Evolutionary conservation across 2,113 vertebrate genomes (phyloP).

Genomic region (Isichthys henryi): DNA sequence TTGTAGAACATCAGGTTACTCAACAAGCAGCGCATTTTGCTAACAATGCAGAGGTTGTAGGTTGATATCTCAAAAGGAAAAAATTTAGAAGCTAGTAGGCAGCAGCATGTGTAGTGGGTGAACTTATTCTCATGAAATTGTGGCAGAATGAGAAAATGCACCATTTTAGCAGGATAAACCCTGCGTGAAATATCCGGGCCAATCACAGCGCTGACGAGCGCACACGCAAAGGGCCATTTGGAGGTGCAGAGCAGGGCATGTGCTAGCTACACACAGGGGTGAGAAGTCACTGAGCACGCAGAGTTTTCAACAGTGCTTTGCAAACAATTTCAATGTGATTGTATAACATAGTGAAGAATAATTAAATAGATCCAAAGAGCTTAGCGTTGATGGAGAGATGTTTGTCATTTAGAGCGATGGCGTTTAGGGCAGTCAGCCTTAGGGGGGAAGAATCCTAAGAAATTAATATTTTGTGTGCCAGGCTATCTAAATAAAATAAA

Average conservation of each 20-base stretch:
- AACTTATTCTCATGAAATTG: not conserved
- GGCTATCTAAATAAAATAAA: conserved; percentile 8
- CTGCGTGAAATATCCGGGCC: not conserved
- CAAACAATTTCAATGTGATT: not conserved
- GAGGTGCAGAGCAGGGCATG: not conserved
- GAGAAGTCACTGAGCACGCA: not conserved
- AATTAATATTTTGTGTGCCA: conserved; percentile 16
- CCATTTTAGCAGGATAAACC: not conserved
- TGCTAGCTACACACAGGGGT: not conserved
- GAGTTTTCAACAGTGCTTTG: not conserved
- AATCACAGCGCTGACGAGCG: not conserved
- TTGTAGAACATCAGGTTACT: not conserved
- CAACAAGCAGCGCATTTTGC: not conserved
- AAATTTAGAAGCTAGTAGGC: not conserved
- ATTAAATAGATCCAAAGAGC: not conserved
- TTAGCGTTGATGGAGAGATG: not conserved
- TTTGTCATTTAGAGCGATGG: not conserved
- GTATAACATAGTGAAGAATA: not conserved
- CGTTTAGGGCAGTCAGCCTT: conserved; percentile 18
- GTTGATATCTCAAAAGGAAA: not conserved
- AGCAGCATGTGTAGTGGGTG: not conserved
- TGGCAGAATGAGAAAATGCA: not conserved
- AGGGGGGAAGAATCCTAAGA: conserved; percentile 10
- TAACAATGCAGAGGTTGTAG: not conserved
- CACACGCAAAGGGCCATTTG: not conserved